These are phyloP conservation scores for Sarcophaga variegata DNA, from an alignment of 2,888 invertebrate genomes.

Conservation along the genomic window DNA sequence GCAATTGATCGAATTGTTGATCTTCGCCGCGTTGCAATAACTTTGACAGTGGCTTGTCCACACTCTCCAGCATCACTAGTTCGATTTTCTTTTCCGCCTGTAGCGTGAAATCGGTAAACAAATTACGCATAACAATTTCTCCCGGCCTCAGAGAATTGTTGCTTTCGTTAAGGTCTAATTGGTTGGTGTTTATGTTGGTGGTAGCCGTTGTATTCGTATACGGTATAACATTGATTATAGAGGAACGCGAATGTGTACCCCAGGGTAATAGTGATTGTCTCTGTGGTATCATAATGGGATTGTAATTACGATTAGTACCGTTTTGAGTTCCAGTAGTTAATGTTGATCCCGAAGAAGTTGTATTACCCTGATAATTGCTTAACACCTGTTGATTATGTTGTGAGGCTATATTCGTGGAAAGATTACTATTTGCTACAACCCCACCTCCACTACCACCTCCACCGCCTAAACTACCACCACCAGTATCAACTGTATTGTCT, in stretches of 20 bases:
- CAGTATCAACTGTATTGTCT: slow-evolving; percentile 44
- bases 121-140: slow-evolving; percentile 96
- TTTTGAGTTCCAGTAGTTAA: slow-evolving; percentile 63
- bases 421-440: slow-evolving; percentile 8
- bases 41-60: slow-evolving; percentile 97
- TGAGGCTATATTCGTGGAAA: slow-evolving; percentile 5
- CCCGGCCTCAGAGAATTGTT: slow-evolving; percentile 87
- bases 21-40: slow-evolving; percentile 98
- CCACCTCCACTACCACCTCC: slow-evolving; percentile 21
- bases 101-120: slow-evolving; percentile 95
- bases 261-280: slow-evolving; percentile 89
- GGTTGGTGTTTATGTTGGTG: slow-evolving; percentile 53
- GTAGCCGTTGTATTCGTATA: slow-evolving; percentile 73
- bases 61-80: slow-evolving; percentile 94
- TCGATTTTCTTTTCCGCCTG: slow-evolving; percentile 98
- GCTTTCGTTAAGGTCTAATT: slow-evolving; percentile 58
- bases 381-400: slow-evolving; percentile 60
- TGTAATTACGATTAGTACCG: slow-evolving; percentile 64
- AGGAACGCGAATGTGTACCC: slow-evolving; percentile 85
- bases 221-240: slow-evolving; percentile 79
- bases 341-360: slow-evolving; percentile 18
- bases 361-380: slow-evolving; percentile 51
- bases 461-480: slow-evolving; percentile 40
- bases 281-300: slow-evolving; percentile 77
- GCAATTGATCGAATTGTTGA: slow-evolving; percentile 95